A percentile compares a stretch with the other conserved stretches of the same genome.
phyloP scores from a whole-genome alignment of 2,888 invertebrate genomes.

The Drosophila kuntzei region DNA sequence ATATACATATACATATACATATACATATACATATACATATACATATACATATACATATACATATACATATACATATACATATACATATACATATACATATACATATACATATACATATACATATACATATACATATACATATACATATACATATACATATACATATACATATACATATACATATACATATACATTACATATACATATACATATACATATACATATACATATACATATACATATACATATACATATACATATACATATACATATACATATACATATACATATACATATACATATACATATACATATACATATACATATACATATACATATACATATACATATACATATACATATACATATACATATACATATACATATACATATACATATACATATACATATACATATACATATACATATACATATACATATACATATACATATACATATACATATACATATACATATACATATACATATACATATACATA shows the following conservation, averaged over 20 bases:
- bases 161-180: constrained; percentile 1
- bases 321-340: constrained; percentile 5
- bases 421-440: background rate
- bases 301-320: constrained; percentile 6
- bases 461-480: background rate
- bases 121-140: constrained; percentile 7
- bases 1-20: background rate
- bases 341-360: background rate
- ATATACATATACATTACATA: constrained; percentile 1
- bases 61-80: background rate
- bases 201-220: constrained; percentile 1
- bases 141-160: constrained; percentile 1
- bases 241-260: constrained; percentile 6
- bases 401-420: background rate
- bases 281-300: constrained; percentile 7
- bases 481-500: background rate
- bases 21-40: background rate
- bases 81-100: background rate
- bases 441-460: background rate
- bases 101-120: background rate
- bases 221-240: constrained; percentile 6
- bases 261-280: constrained; percentile 5
- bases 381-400: background rate
- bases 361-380: background rate
- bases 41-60: background rate